Conservation (phyloP, 30 jellyfish, hydroid and myxozoan genomes). For the Hydractinia symbiolongicarpus region DNA sequence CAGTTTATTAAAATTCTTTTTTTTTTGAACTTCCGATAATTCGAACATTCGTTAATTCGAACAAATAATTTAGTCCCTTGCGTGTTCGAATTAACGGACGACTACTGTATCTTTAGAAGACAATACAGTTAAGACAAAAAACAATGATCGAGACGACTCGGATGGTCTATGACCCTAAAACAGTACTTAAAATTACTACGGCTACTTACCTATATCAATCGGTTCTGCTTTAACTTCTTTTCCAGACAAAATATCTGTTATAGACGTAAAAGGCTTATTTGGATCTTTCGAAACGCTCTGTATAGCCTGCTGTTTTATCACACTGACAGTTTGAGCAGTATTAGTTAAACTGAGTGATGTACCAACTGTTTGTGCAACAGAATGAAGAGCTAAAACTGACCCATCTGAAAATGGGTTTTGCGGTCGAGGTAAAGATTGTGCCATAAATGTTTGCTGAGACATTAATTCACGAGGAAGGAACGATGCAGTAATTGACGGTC, state of each 20-base stretch:
- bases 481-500: not conserved
- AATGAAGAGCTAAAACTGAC: not conserved
- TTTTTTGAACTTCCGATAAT: too few species aligned
- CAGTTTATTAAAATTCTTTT: too few species aligned
- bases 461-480: not conserved
- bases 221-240: not conserved
- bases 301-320: constrained; percentile 19
- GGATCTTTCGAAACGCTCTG: not conserved
- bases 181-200: too few species aligned
- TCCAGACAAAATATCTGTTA: constrained; percentile 15
- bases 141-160: not conserved
- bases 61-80: too few species aligned
- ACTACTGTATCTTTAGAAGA: too few species aligned
- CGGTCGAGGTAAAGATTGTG: not conserved
- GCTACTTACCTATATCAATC: not conserved
- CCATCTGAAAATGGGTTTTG: not conserved
- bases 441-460: not conserved
- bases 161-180: too few species aligned
- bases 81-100: too few species aligned
- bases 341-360: not conserved
- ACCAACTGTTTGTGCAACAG: not conserved
- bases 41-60: too few species aligned
- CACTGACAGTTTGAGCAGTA: constrained; percentile 22
- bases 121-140: too few species aligned
- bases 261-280: constrained; percentile 16